Evolutionary conservation across 2,113 vertebrate species (phyloP), one percentile per base, ranked within the genome.

Genomic region (Pyrgilauda ruficollis): DNA sequence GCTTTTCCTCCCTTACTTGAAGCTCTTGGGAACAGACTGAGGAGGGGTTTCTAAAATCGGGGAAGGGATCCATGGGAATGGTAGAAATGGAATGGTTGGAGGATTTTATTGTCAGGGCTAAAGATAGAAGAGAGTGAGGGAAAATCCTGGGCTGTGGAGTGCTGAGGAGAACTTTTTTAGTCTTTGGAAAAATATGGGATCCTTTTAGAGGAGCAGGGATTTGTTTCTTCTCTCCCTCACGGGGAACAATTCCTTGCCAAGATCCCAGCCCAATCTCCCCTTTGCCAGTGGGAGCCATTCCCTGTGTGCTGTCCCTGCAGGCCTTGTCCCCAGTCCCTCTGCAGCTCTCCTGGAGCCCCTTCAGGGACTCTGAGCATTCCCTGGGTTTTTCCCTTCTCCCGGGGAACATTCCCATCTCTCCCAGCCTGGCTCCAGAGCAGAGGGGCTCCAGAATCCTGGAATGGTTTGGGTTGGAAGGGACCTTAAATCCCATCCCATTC

Each of bases 301-400:
- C 79, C 64, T 82, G 64, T 0, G 0, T 82, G 28, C 79, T 82
- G 79, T 3, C 64, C 78, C 52, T 81, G 8, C 19, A 10, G 1
- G 0, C 77, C 63, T 68, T 68, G 63, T 1, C 43, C 52, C 64
- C 53, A 81, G 14, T 6, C 35, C 52, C 53, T 68, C 52, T 80
- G 0, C 77, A 80, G 50, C 77, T 67, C 50, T 56, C 43, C 52
- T 47, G 78, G 52, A 81, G 63, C 63, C n/a, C 62, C 41, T 80
- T 0, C 1, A 37, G 62, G 74, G 4, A 0, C 76, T 79, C 20
- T 1, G 2, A 80, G 62, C 1, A 1, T 1, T 67, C 21, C 41
- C 63, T 37, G 77, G 15, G 31, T 0, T 1, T 2, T 67, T 46
- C 77, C 62, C 77, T 46, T 55, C 50, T 56, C 62, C 77, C 67